Base-by-base conservation (phyloP, 2,888 invertebrate species). In the Orthonevra nobilis region DNA sequence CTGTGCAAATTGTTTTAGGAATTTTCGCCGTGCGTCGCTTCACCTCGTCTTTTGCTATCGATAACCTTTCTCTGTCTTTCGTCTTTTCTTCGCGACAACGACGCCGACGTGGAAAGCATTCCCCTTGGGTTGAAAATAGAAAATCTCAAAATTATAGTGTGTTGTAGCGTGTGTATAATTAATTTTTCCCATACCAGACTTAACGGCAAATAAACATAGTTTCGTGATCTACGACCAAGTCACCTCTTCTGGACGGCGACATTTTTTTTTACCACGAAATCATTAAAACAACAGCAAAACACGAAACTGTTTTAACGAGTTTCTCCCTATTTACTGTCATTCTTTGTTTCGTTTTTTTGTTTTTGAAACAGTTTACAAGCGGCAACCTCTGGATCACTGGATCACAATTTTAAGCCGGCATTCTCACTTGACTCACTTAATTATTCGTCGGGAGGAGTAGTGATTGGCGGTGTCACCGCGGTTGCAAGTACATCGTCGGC, bases 321-420 rank as follows among this genome's bases (percentile, higher is more conserved):
- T 68, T 32, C 15, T 15, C 14, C 38, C 20, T 15, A 12, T 50
- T 28, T 52, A 48, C 14, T 58, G 58, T 32, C 40, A 23, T 36
- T 58, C 10, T 58, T 32, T 46, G n/a, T 9, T 26, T 6, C 26
- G 12, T 81, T n/a, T n/a, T n/a, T n/a, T n/a, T n/a, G n/a, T n/a
- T n/a, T n/a, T n/a, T n/a, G n/a, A n/a, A n/a, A n/a, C n/a, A 86
- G 86, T 85, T 86, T 86, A 50, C 86, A 86, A 85, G 86, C 85
- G 58, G 84, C 85, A 74, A 85, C 83, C 81, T 85, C 85, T 81
- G 82, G 79, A 73, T 73, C 84, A 54, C 81, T 85, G 70, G 86
- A 86, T n/a, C n/a, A n/a, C 69, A 84, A 85, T 26, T 88, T 88
- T 46, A 87, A 86, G 84, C 86, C 88, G 75, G 84, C 87, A 81